Evolutionary conservation across 2,888 invertebrate species (phyloP).

Genomic region (Macrophya annulata): DNA sequence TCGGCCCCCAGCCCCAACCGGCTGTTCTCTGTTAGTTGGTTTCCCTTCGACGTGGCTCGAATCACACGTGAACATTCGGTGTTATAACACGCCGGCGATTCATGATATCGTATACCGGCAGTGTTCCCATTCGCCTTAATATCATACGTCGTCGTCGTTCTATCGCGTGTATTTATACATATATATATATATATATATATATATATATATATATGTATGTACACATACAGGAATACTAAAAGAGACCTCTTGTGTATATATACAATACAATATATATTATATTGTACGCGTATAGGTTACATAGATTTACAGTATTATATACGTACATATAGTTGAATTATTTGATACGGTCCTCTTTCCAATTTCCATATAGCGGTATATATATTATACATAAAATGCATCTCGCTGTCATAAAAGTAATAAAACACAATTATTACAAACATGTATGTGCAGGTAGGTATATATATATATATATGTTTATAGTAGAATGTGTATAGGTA

Average conservation of each 20-base stretch:
- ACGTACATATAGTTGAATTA: not conserved
- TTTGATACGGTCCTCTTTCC: not conserved
- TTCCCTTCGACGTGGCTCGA: conserved; percentile 1
- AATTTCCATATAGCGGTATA: not conserved
- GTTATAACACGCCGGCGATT: conserved; percentile 26
- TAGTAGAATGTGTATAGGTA: no score
- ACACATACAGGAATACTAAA: not conserved
- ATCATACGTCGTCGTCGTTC: not conserved
- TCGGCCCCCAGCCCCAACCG: not conserved
- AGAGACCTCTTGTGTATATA: not conserved
- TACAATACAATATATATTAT: no score
- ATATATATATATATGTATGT: not conserved
- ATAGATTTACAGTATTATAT: not conserved
- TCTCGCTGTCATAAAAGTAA: not conserved
- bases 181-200: not conserved
- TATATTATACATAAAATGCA: not conserved
- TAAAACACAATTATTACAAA: conserved; percentile 14
- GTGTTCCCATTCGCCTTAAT: conserved; percentile 6
- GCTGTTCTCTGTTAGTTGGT: not conserved
- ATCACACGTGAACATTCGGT: conserved; percentile 23
- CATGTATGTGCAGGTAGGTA: no score
- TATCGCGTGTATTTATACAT: not conserved
- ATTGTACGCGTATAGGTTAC: no score
- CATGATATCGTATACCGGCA: conserved; percentile 8
- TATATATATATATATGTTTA: not conserved